phyloP scores from a whole-genome alignment of 2,888 invertebrate genomes.

The Synanthedon vespiformis region DNA sequence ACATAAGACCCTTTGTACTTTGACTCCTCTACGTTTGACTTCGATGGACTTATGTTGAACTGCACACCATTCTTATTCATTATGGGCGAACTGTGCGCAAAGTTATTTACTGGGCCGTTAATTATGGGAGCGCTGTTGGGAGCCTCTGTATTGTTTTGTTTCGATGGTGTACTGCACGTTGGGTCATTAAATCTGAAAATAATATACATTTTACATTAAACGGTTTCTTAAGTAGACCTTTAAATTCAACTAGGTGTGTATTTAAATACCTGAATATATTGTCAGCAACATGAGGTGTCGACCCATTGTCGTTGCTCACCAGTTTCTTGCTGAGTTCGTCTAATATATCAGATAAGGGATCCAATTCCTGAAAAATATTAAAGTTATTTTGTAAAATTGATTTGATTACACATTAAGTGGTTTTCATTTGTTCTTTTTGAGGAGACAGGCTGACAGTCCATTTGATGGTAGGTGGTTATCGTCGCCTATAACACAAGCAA shows the following conservation, averaged over 20 bases:
- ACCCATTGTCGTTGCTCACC: slow-evolving; percentile 49
- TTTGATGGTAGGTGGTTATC: too few species aligned
- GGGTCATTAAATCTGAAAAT: slow-evolving; percentile 74
- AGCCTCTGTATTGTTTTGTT: slow-evolving; percentile 27
- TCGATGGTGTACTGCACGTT: slow-evolving; percentile 59
- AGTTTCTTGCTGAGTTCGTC: slow-evolving; percentile 77
- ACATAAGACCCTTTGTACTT: slow-evolving; percentile 52
- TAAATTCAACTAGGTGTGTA: not conserved
- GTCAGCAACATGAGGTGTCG: slow-evolving; percentile 55
- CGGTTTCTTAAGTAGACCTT: not conserved
- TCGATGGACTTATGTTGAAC: slow-evolving; percentile 61
- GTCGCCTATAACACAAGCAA: not conserved
- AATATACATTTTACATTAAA: not conserved
- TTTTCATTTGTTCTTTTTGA: too few species aligned
- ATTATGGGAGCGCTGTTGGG: slow-evolving; percentile 26
- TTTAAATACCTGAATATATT: slow-evolving; percentile 71
- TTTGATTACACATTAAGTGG: too few species aligned
- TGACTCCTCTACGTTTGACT: slow-evolving; percentile 55
- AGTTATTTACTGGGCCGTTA: slow-evolving; percentile 30
- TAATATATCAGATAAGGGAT: slow-evolving; percentile 76
- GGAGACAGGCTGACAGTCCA: too few species aligned
- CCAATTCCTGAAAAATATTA: slow-evolving; percentile 56
- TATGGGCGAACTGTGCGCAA: slow-evolving; percentile 64
- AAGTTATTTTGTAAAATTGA: too few species aligned
- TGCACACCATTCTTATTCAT: slow-evolving; percentile 70